Evolutionary conservation across 2,113 vertebrate genomes (phyloP), one percentile per base, ranked within the genome.

Genomic region (Gopherus flavomarginatus): DNA sequence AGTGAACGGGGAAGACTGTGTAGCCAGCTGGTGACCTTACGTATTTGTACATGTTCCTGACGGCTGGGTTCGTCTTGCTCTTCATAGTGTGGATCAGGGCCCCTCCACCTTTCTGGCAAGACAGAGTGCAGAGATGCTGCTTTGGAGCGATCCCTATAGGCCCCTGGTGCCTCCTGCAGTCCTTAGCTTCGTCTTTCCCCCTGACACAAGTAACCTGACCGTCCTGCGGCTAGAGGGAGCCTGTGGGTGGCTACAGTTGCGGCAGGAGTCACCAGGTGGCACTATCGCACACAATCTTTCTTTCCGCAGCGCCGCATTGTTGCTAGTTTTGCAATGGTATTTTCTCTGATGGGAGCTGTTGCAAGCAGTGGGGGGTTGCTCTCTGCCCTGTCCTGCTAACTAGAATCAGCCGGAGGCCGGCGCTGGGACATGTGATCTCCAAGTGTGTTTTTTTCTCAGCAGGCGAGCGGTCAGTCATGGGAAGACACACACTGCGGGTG

Each of bases 61-160:
- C 96, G 0, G 98, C 97, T n/a, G 98, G 98, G 35, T 98, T 98
- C 57, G 99, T 98, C 95, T 98, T 99, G 95, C 98, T 98, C 96
- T 98, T 99, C 97, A 99, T 97, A 0, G 99, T 99, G 87, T 98
- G 98, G 81, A 99, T 98, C 78, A 99, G 96, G 4, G 99, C 98
- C 24, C 99, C 99, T 1, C 99, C 98, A 31, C 99, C 99, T 98
- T 99, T 99, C 99, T 99, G 96, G 95, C 29, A 95, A 93, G 56
- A 86, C 35, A 89, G 75, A 94, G 8, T 11, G 92, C 6, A 82
- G 42, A 49, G 29, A 84, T 1, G 7, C 21, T 49, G 16, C 59
- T 26, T 44, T 49, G 29, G 27, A 31, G 8, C 7, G 65, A 69
- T 4, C 65, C 35, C 13, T 29, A 21, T 11, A 9, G 24, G 54